Base-by-base conservation (phyloP, 2,888 invertebrate genomes). In the Camponotus fellah region DNA sequence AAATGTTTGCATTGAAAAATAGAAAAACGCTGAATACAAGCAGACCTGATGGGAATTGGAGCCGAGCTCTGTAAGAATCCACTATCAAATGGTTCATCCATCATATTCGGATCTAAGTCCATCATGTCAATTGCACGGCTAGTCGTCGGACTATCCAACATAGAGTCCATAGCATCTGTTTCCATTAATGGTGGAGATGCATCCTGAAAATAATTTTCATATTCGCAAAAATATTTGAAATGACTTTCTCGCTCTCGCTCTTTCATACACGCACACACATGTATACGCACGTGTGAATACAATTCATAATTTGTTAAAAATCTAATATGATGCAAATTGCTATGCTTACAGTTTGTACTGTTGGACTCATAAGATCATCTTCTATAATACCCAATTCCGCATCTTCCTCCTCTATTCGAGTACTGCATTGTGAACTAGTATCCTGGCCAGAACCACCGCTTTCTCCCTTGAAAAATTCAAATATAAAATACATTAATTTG, bases 341-440 rank as follows among this genome's bases (percentile, higher is more conserved):
- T 37, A 6, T 66, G 76, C 91, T 89, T 86, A 94, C 94, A 34
- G 90, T 80, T 71, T 91, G 90, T 14, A 85, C 71, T 8, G 92
- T 90, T 40, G 91, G 88, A 82, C 89, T 92, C 34, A 87, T 86
- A 2, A 91, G 81, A 75, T 94, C 94, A 26, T 94, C 94, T 60
- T 95, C 94, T 12, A 93, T 83, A 56, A 91, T 90, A 56, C 93
- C 92, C n/a, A 94, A 85, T 87, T 95, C 94, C 0, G 91, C 89
- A 56, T 95, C 95, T 86, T 95, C 95, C 92, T 97, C 97, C 82
- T 97, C 97, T 86, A 97, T 97, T 88, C 97, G 96, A 66, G 95
- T 95, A 14, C 95, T 95, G 43, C 93, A 93, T 58, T 93, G 93
- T 5, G 93, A 92, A 65, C 88, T 90, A 6, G 88, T 92, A n/a